These are phyloP conservation scores for Propsilocerus akamusi DNA, from an alignment of 1,140 invertebrate species.

Conservation along the genomic window DNA sequence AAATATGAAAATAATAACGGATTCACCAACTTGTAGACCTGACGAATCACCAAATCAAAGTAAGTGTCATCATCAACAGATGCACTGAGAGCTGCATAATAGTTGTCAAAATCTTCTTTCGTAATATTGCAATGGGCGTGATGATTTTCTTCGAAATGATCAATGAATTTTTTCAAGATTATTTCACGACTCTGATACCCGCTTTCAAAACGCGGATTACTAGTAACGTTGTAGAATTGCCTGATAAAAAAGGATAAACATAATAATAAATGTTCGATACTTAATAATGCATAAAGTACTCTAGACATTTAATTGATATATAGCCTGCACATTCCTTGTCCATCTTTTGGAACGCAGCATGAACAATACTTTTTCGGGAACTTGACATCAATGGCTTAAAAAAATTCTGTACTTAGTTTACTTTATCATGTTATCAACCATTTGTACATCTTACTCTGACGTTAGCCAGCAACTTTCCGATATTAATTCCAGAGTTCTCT, in stretches of 20 bases:
- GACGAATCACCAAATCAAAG: slow-evolving; percentile 90
- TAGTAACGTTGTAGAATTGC: slow-evolving; percentile 19
- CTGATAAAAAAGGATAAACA: background rate
- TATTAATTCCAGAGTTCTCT: too few species aligned
- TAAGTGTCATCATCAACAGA: slow-evolving; percentile 87
- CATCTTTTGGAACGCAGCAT: slow-evolving; percentile 74
- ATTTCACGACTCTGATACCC: slow-evolving; percentile 79
- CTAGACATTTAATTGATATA: slow-evolving; percentile 72
- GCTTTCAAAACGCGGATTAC: slow-evolving; percentile 46
- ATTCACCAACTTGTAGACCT: slow-evolving; percentile 77
- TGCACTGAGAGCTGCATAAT: slow-evolving; percentile 82
- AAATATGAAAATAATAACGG: too few species aligned
- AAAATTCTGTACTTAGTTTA: too few species aligned
- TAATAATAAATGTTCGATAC: background rate
- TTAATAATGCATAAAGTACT: too few species aligned
- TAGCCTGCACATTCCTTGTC: slow-evolving; percentile 73
- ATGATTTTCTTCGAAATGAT: slow-evolving; percentile 76
- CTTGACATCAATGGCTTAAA: slow-evolving; percentile 80
- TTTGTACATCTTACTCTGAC: too few species aligned
- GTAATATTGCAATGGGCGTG: too few species aligned
- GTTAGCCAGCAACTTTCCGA: too few species aligned
- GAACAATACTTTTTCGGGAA: slow-evolving; percentile 49
- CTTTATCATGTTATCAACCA: too few species aligned
- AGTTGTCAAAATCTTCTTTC: slow-evolving; percentile 88
- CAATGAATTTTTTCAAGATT: slow-evolving; percentile 68